phyloP scores from a whole-genome alignment of 1,140 invertebrate genomes.

The Himalopsyche phryganea region DNA sequence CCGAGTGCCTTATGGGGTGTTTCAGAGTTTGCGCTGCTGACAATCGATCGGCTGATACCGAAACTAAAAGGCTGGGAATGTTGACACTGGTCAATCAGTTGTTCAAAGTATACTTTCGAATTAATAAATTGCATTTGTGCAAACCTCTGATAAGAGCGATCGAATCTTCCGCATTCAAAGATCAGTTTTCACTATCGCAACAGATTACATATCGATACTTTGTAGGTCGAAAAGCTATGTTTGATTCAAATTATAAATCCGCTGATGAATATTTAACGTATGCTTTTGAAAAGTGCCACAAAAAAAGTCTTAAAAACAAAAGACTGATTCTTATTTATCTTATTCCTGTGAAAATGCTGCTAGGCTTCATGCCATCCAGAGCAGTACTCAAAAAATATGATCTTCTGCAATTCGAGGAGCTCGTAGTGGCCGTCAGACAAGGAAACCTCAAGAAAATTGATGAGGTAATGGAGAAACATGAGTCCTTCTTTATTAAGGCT shows the following conservation, averaged over 20 bases:
- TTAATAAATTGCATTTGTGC: constrained; percentile 95
- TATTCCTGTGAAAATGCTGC: constrained; percentile 94
- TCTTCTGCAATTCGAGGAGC: constrained; percentile 83
- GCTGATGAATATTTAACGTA: constrained; percentile 90
- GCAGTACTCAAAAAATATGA: constrained; percentile 84
- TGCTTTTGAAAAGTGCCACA: constrained; percentile 90
- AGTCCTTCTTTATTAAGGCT: constrained; percentile 89
- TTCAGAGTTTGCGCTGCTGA: constrained; percentile 96
- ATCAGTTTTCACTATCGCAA: constrained; percentile 80
- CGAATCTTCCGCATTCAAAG: constrained; percentile 84
- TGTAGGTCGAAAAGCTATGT: constrained; percentile 96
- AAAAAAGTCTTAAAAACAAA: constrained; percentile 82
- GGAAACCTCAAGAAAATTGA: constrained; percentile 86
- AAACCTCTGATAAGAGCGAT: constrained; percentile 96
- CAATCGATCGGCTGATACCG: constrained; percentile 77
- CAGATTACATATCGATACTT: constrained; percentile 97
- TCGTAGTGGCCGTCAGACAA: constrained; percentile 81
- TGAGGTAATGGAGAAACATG: constrained; percentile 78
- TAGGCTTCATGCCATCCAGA: constrained; percentile 86
- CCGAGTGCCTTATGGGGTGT: constrained; percentile 89
- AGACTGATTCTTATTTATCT: constrained; percentile 92
- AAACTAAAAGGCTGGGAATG: constrained; percentile 95
- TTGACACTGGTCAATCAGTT: constrained; percentile 93
- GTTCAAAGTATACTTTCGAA: constrained; percentile 96
- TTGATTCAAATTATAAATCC: constrained; percentile 91